phyloP scores from a whole-genome alignment of 2,797 vertebrate species.

The Vultur gryphus region DNA sequence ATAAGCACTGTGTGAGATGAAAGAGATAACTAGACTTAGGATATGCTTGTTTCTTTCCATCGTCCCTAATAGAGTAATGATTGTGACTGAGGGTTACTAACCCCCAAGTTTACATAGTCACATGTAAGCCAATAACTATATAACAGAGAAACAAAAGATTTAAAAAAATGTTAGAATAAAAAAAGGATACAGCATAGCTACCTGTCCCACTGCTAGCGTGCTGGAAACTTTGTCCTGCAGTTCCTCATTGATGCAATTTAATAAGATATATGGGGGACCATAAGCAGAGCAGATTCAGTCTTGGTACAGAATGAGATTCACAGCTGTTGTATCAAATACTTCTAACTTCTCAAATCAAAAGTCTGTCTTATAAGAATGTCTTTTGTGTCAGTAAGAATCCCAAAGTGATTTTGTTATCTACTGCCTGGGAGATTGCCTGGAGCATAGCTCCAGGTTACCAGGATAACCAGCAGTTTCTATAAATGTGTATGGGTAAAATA shows the following conservation, averaged over 20 bases:
- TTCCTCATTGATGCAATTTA: neutral
- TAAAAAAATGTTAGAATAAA: rapidly evolving
- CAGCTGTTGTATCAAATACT: neutral
- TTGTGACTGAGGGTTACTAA: neutral
- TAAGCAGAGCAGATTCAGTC: neutral
- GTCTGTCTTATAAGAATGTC: neutral
- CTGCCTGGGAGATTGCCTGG: neutral
- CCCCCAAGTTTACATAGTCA: neutral
- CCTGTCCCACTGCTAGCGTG: neutral
- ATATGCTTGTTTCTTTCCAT: neutral
- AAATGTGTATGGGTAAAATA: neutral
- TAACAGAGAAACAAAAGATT: neutral
- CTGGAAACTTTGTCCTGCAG: neutral
- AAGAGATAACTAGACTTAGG: neutral
- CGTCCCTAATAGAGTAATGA: neutral
- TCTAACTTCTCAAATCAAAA: constrained; percentile 1
- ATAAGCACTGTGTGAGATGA: neutral
- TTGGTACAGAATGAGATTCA: neutral
- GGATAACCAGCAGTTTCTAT: neutral
- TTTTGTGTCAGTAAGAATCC: neutral
- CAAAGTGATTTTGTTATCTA: neutral
- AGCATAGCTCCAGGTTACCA: neutral
- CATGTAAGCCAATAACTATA: neutral
- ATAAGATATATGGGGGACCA: neutral
- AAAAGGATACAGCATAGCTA: neutral